Base-by-base conservation (phyloP, 2,113 vertebrate species). In the Pelecanus crispus region DNA sequence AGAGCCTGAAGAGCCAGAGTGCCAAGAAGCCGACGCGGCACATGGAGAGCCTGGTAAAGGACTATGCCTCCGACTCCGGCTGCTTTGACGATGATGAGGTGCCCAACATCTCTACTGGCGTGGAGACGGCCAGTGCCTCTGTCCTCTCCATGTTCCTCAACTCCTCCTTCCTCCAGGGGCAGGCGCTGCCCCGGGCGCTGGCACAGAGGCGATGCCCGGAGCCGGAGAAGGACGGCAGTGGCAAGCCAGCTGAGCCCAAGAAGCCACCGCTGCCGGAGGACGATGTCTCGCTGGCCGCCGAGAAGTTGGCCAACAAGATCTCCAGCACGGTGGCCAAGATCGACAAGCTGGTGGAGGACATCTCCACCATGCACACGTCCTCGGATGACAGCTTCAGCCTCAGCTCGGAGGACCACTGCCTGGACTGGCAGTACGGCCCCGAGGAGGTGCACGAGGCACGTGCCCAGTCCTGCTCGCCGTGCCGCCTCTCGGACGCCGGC, bases 381-480 rank as follows among this genome's bases (percentile, higher is more conserved):
- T 99, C 99, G 0, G 99, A 99, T 2, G 99, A 99, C 97, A 99
- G 99, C 95, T 99, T 99, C 94, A 99, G 99, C 95, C 98, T 99
- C 36, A 99, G 99, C 96, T 99, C 99, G 0, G 99, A 99, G 91
- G 99, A 99, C 66, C 99, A 99, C 45, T 97, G 99, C 89, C 97
- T 99, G 31, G 99, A 99, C 85, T 99, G 99, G 99, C 98, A 98
- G 36, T 99, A 98, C 14, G 99, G 99, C 47, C 95, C 98, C 38
- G 98, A 99, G 88, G 99, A 98, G 21, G 97, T 97, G 1, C 98
- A 98, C 7, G 99, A 99, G 96, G 98, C 98, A 7, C 98, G 98
- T 0, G 99, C 99, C 3, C 99, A 99, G 86, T 99, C 99, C 2
- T 99, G 99, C 96, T 99, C 99, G 0, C 99, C 99, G 0, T 99